These are phyloP conservation scores for Erebia aethiops DNA, from an alignment of 2,888 invertebrate genomes.

Conservation along the genomic window DNA sequence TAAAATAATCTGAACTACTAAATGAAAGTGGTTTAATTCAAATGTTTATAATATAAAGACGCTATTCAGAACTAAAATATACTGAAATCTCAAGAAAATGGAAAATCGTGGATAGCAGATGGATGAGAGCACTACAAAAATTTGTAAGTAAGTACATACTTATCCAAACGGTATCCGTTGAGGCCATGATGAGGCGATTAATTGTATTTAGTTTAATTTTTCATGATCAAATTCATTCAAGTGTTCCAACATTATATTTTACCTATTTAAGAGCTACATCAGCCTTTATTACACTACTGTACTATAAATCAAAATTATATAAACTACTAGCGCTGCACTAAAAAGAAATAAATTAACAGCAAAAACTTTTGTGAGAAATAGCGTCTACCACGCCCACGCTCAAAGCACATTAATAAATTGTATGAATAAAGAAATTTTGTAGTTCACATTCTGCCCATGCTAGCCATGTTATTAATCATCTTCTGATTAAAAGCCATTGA, in stretches of 20 bases:
- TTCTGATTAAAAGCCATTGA: constrained; percentile 65
- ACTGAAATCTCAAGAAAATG: too few species aligned
- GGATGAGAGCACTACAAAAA: too few species aligned
- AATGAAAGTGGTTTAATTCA: not conserved
- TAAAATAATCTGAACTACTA: not conserved
- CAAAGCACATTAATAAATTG: constrained; percentile 17
- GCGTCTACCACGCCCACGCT: constrained; percentile 11
- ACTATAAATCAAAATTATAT: not conserved
- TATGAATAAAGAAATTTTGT: constrained; percentile 24
- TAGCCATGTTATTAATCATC: constrained; percentile 56
- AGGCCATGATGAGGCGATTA: too few species aligned
- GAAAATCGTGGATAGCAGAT: too few species aligned
- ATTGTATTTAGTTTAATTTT: not conserved
- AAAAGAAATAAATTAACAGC: not conserved
- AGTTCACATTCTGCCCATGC: constrained; percentile 44
- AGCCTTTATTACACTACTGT: not conserved
- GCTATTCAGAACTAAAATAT: too few species aligned
- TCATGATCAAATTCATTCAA: not conserved
- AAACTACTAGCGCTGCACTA: not conserved
- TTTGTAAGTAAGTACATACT: too few species aligned
- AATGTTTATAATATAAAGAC: not conserved
- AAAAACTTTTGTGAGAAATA: constrained; percentile 2
- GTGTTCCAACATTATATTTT: not conserved
- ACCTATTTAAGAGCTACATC: not conserved
- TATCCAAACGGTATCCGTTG: too few species aligned